Evolutionary conservation across 2,888 invertebrate genomes (phyloP), one percentile per base, ranked within the genome.

Genomic region (Rotaria magnacalcarata): DNA sequence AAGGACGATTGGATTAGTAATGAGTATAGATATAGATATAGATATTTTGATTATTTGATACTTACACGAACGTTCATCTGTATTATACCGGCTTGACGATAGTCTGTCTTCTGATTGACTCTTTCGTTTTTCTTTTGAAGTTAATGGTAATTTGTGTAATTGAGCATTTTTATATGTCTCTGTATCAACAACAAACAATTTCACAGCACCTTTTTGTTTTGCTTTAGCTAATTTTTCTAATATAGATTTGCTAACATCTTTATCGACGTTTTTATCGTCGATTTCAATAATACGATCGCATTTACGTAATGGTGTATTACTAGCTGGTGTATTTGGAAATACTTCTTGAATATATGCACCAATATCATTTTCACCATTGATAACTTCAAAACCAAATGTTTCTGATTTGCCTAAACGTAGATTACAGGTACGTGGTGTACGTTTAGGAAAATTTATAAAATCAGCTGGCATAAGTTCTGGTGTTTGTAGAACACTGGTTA

Each of bases 271-370:
- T 47, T 80, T 80, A 80, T 47, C 80, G 47, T 80, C 80, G 5
- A 80, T 80, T 80, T 80, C 80, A n/a, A 80, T 80, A 47, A 80
- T 80, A 47, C 80, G 80, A 80, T 80, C 80, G 47, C 80, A 47
- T 80, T 80, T 80, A 47, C 80, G 43, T 80, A 80, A 47, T 11
- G 47, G 11, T n/a, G 80, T n/a, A 14, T 11, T n/a, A 47, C 47
- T 47, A 24, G 80, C 80, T n/a, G 80, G 47, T 10, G 47, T 80
- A 47, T 80, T 80, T 47, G 80, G 80, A 47, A 47, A 47, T 47
- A 80, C 80, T 47, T 80, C 80, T 80, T 80, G 80, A 47, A 80
- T 47, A n/a, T 80, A 80, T 24, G 80, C 80, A n/a, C 80, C 80
- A 47, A 47, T 24, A 47, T 80, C 80, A 21, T 80, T 43, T 47